A percentile compares a stretch with the other conserved stretches of the same genome.
Evolutionary conservation across 2,113 vertebrate genomes (phyloP).

Genomic region (Spizaetus ornatus): DNA sequence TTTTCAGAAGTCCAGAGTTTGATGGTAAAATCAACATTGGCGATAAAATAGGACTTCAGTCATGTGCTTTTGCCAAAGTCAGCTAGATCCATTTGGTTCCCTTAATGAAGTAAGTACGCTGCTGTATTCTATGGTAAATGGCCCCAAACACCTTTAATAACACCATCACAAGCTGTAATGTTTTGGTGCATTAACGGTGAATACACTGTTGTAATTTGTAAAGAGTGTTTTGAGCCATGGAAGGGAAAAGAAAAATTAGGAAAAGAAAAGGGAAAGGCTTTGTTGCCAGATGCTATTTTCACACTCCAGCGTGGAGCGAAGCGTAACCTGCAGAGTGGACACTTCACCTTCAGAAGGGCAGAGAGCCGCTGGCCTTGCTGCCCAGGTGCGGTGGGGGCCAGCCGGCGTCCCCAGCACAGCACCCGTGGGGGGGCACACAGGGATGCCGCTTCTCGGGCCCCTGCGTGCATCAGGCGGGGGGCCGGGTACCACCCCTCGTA

Average conservation of each 20-base stretch:
- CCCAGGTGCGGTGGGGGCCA: background rate
- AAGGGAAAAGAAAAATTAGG: background rate
- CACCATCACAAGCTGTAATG: background rate
- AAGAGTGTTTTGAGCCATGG: background rate
- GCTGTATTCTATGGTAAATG: slow-evolving; percentile 10
- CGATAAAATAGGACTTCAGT: background rate
- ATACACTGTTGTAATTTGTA: background rate
- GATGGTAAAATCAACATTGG: background rate
- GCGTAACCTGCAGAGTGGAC: background rate
- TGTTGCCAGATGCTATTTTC: background rate
- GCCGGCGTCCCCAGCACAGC: background rate
- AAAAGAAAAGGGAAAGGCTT: background rate
- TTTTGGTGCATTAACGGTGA: background rate
- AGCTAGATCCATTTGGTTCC: slow-evolving; percentile 16
- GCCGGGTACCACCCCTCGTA: rapidly evolving
- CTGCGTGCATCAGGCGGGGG: background rate
- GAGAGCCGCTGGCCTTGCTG: background rate
- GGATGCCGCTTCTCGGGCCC: background rate
- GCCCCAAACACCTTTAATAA: slow-evolving; percentile 8
- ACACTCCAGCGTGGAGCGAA: background rate
- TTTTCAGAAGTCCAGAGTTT: slow-evolving; percentile 1
- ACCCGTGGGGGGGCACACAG: rapidly evolving
- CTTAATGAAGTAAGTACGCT: slow-evolving; percentile 28
- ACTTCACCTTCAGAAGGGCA: background rate
- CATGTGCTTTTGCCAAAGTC: slow-evolving; percentile 10